Evolutionary conservation across 2,888 invertebrate species (phyloP).

Genomic region (Arctia plantaginis): DNA sequence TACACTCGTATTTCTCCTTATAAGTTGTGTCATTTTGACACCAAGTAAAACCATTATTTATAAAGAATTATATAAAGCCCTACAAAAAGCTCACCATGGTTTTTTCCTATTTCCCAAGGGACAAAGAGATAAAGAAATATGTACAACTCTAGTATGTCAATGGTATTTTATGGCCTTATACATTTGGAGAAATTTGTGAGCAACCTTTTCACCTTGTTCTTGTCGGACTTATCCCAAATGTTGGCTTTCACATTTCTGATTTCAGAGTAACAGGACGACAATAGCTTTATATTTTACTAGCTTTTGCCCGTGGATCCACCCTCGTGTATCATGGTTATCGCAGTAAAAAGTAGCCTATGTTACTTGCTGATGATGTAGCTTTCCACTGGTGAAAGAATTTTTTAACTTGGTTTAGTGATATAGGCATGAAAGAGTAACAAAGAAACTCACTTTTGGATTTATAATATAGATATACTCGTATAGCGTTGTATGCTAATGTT

Average conservation of each 20-base stretch:
- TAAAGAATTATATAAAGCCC: not conserved
- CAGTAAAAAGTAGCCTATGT: too few species aligned
- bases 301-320: too few species aligned
- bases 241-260: conserved; percentile 9
- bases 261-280: conserved; percentile 1
- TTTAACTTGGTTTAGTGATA: too few species aligned
- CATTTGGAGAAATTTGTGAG: not conserved
- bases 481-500: conserved; percentile 4
- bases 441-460: too few species aligned
- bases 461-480: too few species aligned
- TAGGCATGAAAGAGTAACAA: too few species aligned
- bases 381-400: too few species aligned
- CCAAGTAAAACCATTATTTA: not conserved
- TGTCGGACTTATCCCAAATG: not conserved
- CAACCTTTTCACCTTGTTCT: conserved; percentile 5
- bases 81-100: not conserved
- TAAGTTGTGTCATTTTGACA: not conserved
- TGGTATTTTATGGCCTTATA: not conserved
- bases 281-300: conserved; percentile 9
- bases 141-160: conserved; percentile 10
- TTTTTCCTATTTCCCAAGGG: not conserved
- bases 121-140: conserved; percentile 4
- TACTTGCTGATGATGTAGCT: too few species aligned
- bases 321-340: too few species aligned
- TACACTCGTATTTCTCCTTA: not conserved